Percentiles rank a stretch among this genome's conserved stretches.
These are phyloP conservation scores for Tinea pellionella DNA, from an alignment of 2,888 invertebrate species.

Conservation along the genomic window DNA sequence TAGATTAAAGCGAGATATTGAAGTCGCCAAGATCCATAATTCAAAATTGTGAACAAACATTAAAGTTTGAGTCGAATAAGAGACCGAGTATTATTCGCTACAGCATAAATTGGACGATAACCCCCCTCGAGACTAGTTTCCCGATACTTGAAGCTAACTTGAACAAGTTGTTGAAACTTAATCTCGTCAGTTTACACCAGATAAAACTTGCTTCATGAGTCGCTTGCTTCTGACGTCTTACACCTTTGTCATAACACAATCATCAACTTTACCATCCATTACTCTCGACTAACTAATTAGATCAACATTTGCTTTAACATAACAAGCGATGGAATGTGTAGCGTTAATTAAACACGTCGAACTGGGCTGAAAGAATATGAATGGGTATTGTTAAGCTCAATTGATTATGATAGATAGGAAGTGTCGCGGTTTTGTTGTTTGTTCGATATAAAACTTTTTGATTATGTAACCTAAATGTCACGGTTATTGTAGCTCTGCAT, in stretches of 20 bases:
- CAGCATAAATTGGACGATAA: not conserved
- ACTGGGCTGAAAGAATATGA: not conserved
- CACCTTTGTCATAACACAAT: not conserved
- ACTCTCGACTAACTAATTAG: not conserved
- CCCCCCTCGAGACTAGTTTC: slow-evolving; percentile 4
- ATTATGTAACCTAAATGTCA: no score
- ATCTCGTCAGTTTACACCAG: slow-evolving; percentile 13
- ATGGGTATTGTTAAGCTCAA: not conserved
- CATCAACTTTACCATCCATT: not conserved
- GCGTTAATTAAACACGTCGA: no score
- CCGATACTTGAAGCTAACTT: slow-evolving; percentile 7
- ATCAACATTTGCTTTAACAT: not conserved
- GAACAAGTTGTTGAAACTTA: slow-evolving; percentile 12
- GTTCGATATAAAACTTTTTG: not conserved
- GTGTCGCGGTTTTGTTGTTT: not conserved
- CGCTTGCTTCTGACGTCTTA: slow-evolving; percentile 5
- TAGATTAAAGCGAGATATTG: no score
- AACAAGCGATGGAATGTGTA: not conserved
- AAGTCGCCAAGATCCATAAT: not conserved
- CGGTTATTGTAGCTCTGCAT: no score
- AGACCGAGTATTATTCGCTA: not conserved
- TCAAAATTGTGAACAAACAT: slow-evolving; percentile 8
- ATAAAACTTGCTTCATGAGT: slow-evolving; percentile 12
- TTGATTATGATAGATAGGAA: not conserved
- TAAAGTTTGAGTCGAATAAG: not conserved